A percentile compares a stretch with the other conserved stretches of the same genome.
Evolutionary conservation across 2,113 vertebrate genomes (phyloP).

Genomic region (Boulengeromyrus knoepffleri): DNA sequence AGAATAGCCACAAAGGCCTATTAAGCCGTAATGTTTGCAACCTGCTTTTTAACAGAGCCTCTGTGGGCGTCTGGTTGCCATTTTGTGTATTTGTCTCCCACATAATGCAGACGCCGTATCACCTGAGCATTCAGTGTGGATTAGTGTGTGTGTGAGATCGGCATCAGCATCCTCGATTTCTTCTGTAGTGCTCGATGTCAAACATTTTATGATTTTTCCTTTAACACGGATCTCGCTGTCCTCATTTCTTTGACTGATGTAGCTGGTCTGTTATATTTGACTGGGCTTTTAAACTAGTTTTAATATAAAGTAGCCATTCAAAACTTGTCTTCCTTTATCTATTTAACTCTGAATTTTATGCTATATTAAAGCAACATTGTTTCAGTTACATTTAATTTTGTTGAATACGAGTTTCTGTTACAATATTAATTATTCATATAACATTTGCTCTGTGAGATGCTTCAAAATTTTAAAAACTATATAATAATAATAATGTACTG

Average conservation of each 20-base stretch:
- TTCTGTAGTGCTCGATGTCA: neutral
- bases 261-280: neutral
- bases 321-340: neutral
- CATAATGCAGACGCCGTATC: neutral
- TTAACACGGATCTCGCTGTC: neutral
- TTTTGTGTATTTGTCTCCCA: neutral
- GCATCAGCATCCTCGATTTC: neutral
- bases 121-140: neutral
- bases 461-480: neutral
- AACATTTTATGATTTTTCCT: neutral
- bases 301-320: neutral
- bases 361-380: neutral
- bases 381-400: neutral
- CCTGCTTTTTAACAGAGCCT: constrained; percentile 24
- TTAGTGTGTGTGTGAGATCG: neutral
- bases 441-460: neutral
- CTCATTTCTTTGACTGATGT: neutral
- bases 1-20: constrained; percentile 33
- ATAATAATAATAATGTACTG: neutral
- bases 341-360: neutral
- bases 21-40: constrained; percentile 28
- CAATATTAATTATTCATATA: neutral
- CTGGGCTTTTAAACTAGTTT: neutral
- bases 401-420: neutral
- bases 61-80: constrained; percentile 2